These are phyloP conservation scores for Amiota communis DNA, from an alignment of 2,888 invertebrate species.

Conservation along the genomic window DNA sequence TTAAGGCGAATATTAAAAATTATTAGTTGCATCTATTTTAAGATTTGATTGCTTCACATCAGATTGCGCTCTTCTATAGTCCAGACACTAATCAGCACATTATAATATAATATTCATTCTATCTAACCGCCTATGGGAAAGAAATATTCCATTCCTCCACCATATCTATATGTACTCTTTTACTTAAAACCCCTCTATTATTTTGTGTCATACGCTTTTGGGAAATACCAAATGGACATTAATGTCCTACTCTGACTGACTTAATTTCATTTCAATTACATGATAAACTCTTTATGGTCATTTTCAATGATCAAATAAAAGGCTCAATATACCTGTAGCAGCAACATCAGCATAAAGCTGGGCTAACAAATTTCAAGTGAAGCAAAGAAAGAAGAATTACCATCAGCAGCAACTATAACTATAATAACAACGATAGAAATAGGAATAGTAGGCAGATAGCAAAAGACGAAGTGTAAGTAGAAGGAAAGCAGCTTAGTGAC, in stretches of 20 bases:
- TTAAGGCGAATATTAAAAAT: constrained; percentile 54
- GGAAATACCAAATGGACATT: constrained; percentile 1
- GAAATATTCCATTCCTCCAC: too few species aligned
- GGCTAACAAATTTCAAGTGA: neutral
- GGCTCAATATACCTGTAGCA: neutral
- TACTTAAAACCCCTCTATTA: too few species aligned
- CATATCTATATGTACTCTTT: too few species aligned
- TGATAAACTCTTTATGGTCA: constrained; percentile 5
- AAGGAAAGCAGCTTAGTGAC: neutral
- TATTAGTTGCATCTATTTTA: constrained; percentile 49
- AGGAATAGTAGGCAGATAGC: neutral
- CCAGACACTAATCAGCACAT: constrained; percentile 43
- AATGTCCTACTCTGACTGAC: constrained; percentile 1
- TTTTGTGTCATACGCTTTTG: neutral
- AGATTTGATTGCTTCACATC: constrained; percentile 60
- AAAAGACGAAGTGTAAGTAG: neutral
- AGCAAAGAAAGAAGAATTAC: neutral
- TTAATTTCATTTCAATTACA: constrained; percentile 19
- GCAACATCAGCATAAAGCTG: neutral
- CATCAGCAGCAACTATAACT: neutral
- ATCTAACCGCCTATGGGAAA: too few species aligned
- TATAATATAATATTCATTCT: constrained; percentile 16
- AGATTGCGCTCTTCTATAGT: constrained; percentile 60
- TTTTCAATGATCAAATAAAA: neutral
- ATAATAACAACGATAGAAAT: neutral